Conservation (phyloP, 2,888 invertebrate genomes). For the Leptogaster cylindrica region DNA sequence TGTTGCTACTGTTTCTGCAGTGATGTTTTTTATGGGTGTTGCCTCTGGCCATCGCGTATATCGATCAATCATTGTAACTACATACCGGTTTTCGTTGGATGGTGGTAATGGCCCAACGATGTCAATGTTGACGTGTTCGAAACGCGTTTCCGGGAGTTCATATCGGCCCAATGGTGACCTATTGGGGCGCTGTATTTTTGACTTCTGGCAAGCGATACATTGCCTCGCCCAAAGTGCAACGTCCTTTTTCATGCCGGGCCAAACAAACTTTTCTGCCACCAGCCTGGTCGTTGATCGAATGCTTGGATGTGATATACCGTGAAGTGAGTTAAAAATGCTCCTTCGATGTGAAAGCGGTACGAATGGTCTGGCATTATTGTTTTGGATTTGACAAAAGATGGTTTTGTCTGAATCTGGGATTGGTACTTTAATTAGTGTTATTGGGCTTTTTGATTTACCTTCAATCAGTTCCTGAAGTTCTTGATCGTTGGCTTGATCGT, state of each 20-base stretch:
- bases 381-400: not conserved
- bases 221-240: not conserved
- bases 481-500: not conserved
- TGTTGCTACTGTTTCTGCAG: slow-evolving; percentile 41
- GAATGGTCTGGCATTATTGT: not conserved
- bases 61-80: slow-evolving; percentile 41
- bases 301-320: not conserved
- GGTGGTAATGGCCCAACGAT: slow-evolving; percentile 54
- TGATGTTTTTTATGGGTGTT: slow-evolving; percentile 37
- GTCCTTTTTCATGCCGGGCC: slow-evolving; percentile 1
- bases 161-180: slow-evolving; percentile 36
- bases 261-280: not conserved
- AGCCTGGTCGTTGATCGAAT: not conserved
- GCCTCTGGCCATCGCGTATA: slow-evolving; percentile 47
- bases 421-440: not conserved
- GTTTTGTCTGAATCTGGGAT: not conserved
- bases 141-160: slow-evolving; percentile 33
- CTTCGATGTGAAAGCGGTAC: not conserved
- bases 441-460: not conserved
- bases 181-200: not conserved
- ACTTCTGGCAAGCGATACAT: slow-evolving; percentile 11
- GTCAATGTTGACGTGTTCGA: slow-evolving; percentile 50
- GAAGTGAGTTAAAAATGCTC: not conserved
- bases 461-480: not conserved
- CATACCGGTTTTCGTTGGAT: slow-evolving; percentile 42